Evolutionary conservation across 2,888 invertebrate genomes (phyloP).

Genomic region (Eristalis intricaria): DNA sequence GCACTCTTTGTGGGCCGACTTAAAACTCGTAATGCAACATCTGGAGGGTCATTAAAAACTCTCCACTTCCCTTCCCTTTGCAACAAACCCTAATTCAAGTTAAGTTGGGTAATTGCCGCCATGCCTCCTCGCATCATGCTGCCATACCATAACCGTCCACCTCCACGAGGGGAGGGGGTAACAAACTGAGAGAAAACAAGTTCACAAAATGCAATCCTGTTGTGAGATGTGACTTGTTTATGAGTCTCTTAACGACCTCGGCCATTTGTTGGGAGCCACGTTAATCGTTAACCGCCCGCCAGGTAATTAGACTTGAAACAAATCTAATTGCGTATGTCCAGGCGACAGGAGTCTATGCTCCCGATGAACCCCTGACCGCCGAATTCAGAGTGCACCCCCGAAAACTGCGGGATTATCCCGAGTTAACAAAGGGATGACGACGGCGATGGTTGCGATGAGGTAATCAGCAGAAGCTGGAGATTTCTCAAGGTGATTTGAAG

Average conservation of each 20-base stretch:
- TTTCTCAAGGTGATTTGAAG: neutral
- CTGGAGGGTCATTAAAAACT: neutral
- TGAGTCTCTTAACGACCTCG: slow-evolving; percentile 17
- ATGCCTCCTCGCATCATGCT: neutral
- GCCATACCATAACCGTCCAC: neutral
- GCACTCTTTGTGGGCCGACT: neutral
- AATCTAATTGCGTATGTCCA: slow-evolving; percentile 30
- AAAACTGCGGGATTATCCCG: neutral
- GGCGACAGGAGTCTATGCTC: neutral
- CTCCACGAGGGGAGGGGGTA: neutral
- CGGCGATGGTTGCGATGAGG: neutral
- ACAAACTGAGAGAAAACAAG: neutral
- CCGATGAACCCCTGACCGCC: neutral
- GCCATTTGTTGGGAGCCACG: slow-evolving; percentile 15
- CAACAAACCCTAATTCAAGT: neutral
- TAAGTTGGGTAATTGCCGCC: neutral
- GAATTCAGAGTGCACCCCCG: neutral
- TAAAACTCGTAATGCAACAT: neutral
- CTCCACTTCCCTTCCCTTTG: neutral
- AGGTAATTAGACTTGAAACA: slow-evolving; percentile 35
- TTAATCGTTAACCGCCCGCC: slow-evolving; percentile 25
- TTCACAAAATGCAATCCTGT: slow-evolving; percentile 16
- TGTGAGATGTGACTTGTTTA: slow-evolving; percentile 15
- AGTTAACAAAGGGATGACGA: neutral
- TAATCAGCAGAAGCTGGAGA: neutral